A percentile compares a stretch with the other conserved stretches of the same genome.
These are phyloP conservation scores for Arothron firmamentum DNA, from an alignment of 2,113 vertebrate genomes.

Conservation along the genomic window DNA sequence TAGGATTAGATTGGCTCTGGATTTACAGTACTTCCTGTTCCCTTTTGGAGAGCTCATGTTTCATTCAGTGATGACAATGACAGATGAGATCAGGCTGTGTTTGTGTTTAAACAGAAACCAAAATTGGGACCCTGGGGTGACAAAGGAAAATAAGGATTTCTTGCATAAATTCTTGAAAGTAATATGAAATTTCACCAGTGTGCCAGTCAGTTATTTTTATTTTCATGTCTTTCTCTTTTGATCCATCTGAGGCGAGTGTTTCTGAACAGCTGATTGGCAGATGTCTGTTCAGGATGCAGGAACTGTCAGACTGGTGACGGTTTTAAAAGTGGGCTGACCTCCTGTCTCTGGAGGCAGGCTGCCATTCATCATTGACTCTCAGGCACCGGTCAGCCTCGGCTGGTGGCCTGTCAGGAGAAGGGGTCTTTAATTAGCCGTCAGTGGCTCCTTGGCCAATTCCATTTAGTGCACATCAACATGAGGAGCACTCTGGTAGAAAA, in stretches of 20 bases:
- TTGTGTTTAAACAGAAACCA: too few species aligned
- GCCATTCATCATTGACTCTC: constrained; percentile 9
- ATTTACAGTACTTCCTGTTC: too few species aligned
- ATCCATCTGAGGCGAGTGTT: constrained; percentile 11
- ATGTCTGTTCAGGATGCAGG: constrained; percentile 9
- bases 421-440: constrained; percentile 8
- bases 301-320: constrained; percentile 28
- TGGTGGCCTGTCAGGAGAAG: not conserved
- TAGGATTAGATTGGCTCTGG: too few species aligned
- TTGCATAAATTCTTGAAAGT: too few species aligned
- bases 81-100: too few species aligned
- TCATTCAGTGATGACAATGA: too few species aligned
- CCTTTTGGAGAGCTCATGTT: too few species aligned
- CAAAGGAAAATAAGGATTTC: too few species aligned
- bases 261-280: constrained; percentile 22
- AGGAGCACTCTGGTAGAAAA: too few species aligned
- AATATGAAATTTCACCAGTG: too few species aligned
- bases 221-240: constrained; percentile 6
- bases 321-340: constrained; percentile 12
- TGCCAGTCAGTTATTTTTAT: not conserved
- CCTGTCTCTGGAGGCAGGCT: constrained; percentile 5
- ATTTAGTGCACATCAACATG: too few species aligned
- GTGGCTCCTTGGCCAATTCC: not conserved
- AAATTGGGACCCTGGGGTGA: too few species aligned
- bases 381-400: constrained; percentile 8